Evolutionary conservation across 2,113 vertebrate species (phyloP), one percentile per base, ranked within the genome.

Genomic region (Pontoporia blainvillei): DNA sequence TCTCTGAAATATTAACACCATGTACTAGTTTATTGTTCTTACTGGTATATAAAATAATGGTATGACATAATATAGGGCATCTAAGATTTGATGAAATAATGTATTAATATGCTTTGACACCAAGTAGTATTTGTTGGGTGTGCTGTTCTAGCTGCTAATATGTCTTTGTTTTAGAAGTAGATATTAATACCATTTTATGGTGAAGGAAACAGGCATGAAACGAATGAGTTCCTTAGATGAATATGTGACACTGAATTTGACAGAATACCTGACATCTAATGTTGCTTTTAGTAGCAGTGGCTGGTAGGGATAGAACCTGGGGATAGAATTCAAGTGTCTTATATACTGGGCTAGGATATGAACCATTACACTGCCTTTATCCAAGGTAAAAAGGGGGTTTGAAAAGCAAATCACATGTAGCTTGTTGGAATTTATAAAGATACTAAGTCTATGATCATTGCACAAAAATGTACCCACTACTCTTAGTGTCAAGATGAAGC

Each of bases 111-210:
- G 14, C 52, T 95, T 92, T 95, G 52, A 39, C 46, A 81, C n/a
- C 49, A 49, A 57, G 25, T 36, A 52, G 12, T 62, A 27, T 93
- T 96, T 96, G 57, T 96, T 96, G 61, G 21, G 6, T 75, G 27
- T 92, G 66, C 71, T 76, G 9, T 83, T 92, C n/a, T 5, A 39
- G 66, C n/a, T 90, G 89, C 57, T 87, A 39, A 23, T n/a, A 66
- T 83, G 41, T 52, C 44, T 91, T 91, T 96, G 67, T 83, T 96
- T 78, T 92, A 64, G 89, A 72, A 71, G 61, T 39, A 81, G 62
- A 27, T 84, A 34, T 75, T 91, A 95, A 57, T 44, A 52, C n/a
- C 23, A 73, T 92, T 96, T 88, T 85, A 87, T 78, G 76, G 46
- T 86, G 39, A 4, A 41, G 29, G 31, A 95, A 83, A 57, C 2